These are phyloP conservation scores for Sicus ferrugineus DNA, from an alignment of 2,888 invertebrate genomes.

Conservation along the genomic window DNA sequence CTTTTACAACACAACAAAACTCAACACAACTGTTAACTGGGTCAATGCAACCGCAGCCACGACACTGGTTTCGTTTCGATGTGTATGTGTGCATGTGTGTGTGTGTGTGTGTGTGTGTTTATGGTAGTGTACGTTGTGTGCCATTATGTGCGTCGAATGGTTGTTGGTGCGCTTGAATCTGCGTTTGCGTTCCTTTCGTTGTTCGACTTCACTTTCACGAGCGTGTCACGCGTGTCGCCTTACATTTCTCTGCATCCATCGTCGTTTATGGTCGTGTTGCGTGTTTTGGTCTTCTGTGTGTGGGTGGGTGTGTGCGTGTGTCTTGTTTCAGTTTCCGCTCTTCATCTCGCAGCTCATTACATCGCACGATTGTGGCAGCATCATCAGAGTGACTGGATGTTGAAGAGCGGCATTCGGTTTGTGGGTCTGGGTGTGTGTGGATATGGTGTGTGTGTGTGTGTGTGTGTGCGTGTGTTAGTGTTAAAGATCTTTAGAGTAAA, in stretches of 20 bases:
- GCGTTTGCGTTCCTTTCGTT: background rate
- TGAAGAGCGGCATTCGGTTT: too few species aligned
- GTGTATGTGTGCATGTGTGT: background rate
- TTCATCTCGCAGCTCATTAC: background rate
- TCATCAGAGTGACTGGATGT: too few species aligned
- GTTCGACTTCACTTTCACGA: conserved; percentile 14
- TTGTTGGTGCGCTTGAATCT: background rate
- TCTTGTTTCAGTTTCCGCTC: background rate
- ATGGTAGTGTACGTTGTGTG: too few species aligned
- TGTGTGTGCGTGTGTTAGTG: too few species aligned
- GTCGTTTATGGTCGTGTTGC: too few species aligned
- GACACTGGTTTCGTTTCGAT: too few species aligned
- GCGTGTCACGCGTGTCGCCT: conserved; percentile 20
- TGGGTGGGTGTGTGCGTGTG: too few species aligned
- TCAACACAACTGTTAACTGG: conserved; percentile 6
- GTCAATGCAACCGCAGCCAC: conserved; percentile 15
- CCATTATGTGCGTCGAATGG: background rate
- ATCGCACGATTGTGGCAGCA: too few species aligned
- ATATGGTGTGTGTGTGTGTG: too few species aligned
- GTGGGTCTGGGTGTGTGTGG: too few species aligned
- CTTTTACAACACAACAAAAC: background rate
- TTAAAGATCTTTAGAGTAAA: too few species aligned
- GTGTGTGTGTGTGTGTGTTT: background rate
- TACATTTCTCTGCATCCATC: background rate
- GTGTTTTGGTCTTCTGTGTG: too few species aligned